Evolutionary conservation across 2,888 invertebrate species (phyloP).

Genomic region (Melanophora roralis): DNA sequence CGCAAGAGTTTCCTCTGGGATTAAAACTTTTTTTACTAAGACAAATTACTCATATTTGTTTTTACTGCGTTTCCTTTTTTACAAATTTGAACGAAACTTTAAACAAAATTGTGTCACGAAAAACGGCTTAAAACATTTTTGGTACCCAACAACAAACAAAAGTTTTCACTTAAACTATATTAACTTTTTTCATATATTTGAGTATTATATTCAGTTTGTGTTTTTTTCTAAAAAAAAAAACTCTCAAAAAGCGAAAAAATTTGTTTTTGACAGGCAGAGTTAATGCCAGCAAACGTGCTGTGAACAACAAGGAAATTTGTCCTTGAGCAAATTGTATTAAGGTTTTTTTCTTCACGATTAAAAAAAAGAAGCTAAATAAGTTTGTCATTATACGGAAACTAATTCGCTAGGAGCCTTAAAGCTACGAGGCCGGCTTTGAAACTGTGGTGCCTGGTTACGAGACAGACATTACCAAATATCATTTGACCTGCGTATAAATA

Average conservation of each 20-base stretch:
- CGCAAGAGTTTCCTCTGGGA: too few species aligned
- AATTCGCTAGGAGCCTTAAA: not conserved
- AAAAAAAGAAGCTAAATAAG: conserved; percentile 3
- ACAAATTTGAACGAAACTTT: not conserved
- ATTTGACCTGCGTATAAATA: not conserved
- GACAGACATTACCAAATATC: not conserved
- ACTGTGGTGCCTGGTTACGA: not conserved
- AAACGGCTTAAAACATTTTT: not conserved
- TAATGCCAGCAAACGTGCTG: not conserved
- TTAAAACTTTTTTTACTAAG: too few species aligned
- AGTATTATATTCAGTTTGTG: too few species aligned
- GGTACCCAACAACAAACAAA: not conserved
- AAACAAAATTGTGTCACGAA: not conserved
- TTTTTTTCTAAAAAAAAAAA: not conserved
- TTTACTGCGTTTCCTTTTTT: not conserved
- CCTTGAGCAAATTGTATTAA: not conserved
- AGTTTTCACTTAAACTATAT: not conserved
- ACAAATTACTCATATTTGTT: not conserved
- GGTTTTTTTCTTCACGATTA: not conserved
- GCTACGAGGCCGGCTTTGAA: not conserved
- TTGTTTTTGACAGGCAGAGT: conserved; percentile 7
- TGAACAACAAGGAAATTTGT: not conserved
- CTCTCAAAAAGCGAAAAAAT: not conserved
- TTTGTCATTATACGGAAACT: conserved; percentile 6
- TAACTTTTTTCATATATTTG: not conserved